These are phyloP conservation scores for Dynastes grantii DNA, from an alignment of 2,888 invertebrate species.

Conservation along the genomic window DNA sequence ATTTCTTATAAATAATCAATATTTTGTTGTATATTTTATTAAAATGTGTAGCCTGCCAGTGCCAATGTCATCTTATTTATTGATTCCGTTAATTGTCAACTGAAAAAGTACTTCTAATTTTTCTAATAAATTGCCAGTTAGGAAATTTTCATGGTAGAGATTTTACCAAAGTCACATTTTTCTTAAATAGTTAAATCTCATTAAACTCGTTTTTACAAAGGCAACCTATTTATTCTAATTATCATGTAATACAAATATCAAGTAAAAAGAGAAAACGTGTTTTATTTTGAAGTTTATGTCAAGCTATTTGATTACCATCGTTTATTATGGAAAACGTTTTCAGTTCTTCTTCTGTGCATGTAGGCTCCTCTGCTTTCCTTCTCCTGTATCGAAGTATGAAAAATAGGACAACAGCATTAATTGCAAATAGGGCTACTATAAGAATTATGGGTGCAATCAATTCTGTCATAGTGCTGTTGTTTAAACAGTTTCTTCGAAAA, in stretches of 20 bases:
- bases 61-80: no score
- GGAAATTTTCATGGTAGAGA: no score
- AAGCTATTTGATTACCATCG: conserved; percentile 48
- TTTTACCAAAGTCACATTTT: no score
- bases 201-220: no score
- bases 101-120: no score
- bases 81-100: no score
- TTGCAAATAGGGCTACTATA: conserved; percentile 80
- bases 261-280: conserved; percentile 24
- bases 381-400: conserved; percentile 74
- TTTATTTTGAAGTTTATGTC: conserved; percentile 28
- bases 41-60: no score
- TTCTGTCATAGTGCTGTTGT: conserved; percentile 66
- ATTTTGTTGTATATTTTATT: no score
- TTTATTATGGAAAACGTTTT: conserved; percentile 59
- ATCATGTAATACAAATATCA: conserved; percentile 19
- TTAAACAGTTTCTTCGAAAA: no score
- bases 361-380: conserved; percentile 67
- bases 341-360: conserved; percentile 68
- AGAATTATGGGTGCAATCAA: conserved; percentile 81
- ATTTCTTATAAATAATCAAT: no score
- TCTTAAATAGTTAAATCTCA: no score
- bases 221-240: not conserved
- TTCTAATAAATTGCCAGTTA: no score
- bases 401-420: conserved; percentile 82